phyloP scores from a whole-genome alignment of 2,888 invertebrate species.

The Polydrusus pterygomalis region DNA sequence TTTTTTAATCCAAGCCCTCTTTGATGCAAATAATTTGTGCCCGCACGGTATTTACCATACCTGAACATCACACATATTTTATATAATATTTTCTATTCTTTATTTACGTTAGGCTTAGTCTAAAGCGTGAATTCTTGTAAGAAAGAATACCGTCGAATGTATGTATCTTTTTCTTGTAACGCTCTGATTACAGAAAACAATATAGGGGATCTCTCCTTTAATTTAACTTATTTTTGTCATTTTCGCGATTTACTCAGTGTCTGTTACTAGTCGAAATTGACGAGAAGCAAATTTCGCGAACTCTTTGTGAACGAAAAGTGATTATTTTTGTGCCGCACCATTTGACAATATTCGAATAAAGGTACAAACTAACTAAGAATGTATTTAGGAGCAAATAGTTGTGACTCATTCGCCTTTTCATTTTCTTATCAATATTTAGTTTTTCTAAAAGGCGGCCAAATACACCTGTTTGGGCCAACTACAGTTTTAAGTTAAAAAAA shows the following conservation, averaged over 20 bases:
- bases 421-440: no score
- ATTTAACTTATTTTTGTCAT: conserved; percentile 46
- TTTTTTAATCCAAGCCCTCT: no score
- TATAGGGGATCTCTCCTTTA: conserved; percentile 49
- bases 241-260: conserved; percentile 16
- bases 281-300: not conserved
- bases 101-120: conserved; percentile 13
- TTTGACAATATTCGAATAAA: no score
- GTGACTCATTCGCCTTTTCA: no score
- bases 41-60: conserved; percentile 3
- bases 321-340: not conserved
- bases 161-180: conserved; percentile 36
- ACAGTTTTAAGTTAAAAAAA: no score
- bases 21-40: no score
- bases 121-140: conserved; percentile 35
- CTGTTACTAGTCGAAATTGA: not conserved
- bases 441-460: no score
- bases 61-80: conserved; percentile 26
- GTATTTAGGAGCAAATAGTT: no score
- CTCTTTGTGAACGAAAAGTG: not conserved
- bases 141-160: conserved; percentile 2
- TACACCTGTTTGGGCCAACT: no score
- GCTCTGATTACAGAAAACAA: conserved; percentile 50
- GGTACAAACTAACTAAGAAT: no score
- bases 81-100: conserved; percentile 47